Evolutionary conservation across 1,140 invertebrate genomes (phyloP), one percentile per base, ranked within the genome.

Genomic region (Leptopilina clavipes): DNA sequence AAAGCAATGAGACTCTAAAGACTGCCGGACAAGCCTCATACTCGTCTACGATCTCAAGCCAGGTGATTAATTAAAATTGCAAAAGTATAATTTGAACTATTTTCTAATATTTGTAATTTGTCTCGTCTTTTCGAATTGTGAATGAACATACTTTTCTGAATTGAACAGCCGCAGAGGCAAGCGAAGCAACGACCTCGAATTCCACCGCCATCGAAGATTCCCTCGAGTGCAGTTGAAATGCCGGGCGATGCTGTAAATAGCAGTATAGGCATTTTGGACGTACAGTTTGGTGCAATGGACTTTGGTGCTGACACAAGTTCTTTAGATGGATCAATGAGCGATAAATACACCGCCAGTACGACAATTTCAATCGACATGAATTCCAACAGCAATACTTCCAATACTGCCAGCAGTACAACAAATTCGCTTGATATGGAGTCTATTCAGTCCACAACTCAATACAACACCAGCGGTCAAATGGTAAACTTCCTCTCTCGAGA

Each of bases 181-280:
- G 91, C 88, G 90, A 95, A 93, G 76, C 93, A 95, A 84, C 93
- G 95, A 82, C 93, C 96, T n/a, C 93, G 96, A 83, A 93, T 97
- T 71, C 96, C 96, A 72, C 96, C 96, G 56, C 96, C 97, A 14
- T 97, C 97, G 18, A 98, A 98, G 94, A 98, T 99, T 83, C 97
- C 97, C 44, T 93, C 96, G 17, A 96, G 94, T 76, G 97, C 97
- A 65, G 97, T 99, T 37, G 97, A 98, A 89, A 99, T 99, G 97
- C 97, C 94, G 0, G 96, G 96, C 71, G 97, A 97, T 88, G 91
- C 93, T 75, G 93, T 94, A 31, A 92, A 92, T 75, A 93, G 92
- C 80, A 91, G 91, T 78, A 95, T 96, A 78, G 93, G 93, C 78
- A 95, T 95, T 82, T 92, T 99, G 70, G 97, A 98, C 91, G 96